Conservation (phyloP, 2,888 invertebrate species). For the Sarcophaga caerulescens region DNA sequence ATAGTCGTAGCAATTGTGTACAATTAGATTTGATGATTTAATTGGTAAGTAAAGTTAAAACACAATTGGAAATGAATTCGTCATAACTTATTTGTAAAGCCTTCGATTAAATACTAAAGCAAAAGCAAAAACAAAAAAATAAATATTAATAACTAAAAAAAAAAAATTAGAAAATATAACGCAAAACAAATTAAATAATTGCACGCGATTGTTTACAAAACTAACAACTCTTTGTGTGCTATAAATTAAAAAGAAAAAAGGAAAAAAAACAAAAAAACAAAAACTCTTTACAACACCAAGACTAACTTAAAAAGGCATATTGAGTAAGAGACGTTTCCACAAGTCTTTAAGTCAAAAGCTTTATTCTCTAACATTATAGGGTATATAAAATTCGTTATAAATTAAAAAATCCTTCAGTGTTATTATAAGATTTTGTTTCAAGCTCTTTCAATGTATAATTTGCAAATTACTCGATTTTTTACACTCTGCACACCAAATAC, state of each 20-base stretch:
- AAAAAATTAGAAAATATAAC: slow-evolving; percentile 20
- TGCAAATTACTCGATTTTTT: slow-evolving; percentile 35
- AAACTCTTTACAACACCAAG: background rate
- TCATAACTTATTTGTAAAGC: slow-evolving; percentile 53
- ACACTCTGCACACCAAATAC: slow-evolving; percentile 26
- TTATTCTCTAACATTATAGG: background rate
- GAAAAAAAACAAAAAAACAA: background rate
- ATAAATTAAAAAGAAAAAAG: slow-evolving; percentile 26
- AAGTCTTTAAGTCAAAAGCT: background rate
- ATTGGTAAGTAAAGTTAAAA: slow-evolving; percentile 20
- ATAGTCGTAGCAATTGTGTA: slow-evolving; percentile 10
- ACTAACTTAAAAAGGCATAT: background rate
- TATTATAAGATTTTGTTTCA: background rate
- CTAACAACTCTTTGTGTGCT: slow-evolving; percentile 29
- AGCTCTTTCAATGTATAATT: slow-evolving; percentile 18
- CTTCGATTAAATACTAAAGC: slow-evolving; percentile 49
- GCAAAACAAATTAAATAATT: slow-evolving; percentile 66
- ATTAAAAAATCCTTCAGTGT: background rate
- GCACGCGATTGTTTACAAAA: slow-evolving; percentile 68
- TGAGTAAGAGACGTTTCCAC: background rate
- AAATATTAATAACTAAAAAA: slow-evolving; percentile 6
- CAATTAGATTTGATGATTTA: slow-evolving; percentile 57
- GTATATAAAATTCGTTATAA: background rate
- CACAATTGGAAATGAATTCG: slow-evolving; percentile 60
- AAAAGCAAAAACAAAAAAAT: slow-evolving; percentile 6